Base-by-base conservation (phyloP, 1,140 invertebrate species). In the Anagrus nilaparvatae region DNA sequence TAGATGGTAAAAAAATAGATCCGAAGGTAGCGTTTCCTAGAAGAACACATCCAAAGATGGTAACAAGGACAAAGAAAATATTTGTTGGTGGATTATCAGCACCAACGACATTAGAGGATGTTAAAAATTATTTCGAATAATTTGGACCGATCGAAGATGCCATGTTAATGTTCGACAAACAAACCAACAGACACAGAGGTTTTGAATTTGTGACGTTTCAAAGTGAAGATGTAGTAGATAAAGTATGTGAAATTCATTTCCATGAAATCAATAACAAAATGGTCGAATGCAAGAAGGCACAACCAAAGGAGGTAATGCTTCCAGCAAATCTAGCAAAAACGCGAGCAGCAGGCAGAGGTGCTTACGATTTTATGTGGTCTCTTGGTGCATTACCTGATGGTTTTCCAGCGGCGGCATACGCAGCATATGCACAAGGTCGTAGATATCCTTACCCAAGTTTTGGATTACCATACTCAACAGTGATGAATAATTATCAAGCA, bases 191-290 rank as follows among this genome's bases (percentile, higher is more conserved):
- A 75, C 96, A 99, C 77, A 88, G 95, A 92, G 95, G 95, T 70
- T 98, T 98, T 71, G 95, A 94, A 60, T 99, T 99, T 72, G 94
- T 99, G 61, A 99, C 95, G 70, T 99, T 99, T 84, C 94, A 99
- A 77, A 92, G 86, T 71, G 96, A 99, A 81, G 94, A 98, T 72
- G 92, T 97, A 57, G 95, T 97, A 66, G 96, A 99, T 75, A 97
- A 97, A 87, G 95, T 99, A 61, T 98, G 95, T 72, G 96, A 99
- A 81, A 97, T 99, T 72, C 96, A 99, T 78, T 99, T 98, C 80
- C 96, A 99, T 75, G 94, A 98, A 81, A 97, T 99, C 70, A 99
- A 98, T 78, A 95, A 95, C 77, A 99, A 99, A 91, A 99, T 99
- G 95, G 96, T 97, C 70, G 93, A 98, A 77, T 97, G 93, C 76